These are phyloP conservation scores for Drosophila teissieri DNA, from an alignment of 1,140 invertebrate species.

Conservation along the genomic window DNA sequence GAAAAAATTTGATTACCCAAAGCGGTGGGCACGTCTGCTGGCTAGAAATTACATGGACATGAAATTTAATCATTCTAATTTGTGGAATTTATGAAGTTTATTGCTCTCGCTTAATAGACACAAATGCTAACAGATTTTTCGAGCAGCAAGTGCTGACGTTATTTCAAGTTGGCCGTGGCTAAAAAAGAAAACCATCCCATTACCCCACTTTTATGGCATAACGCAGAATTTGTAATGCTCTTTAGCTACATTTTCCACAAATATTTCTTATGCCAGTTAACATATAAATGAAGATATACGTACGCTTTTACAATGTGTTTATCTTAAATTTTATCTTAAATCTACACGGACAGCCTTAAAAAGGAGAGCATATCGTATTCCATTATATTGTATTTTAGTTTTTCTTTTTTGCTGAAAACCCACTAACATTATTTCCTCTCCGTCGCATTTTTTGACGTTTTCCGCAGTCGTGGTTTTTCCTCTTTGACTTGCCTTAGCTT, in stretches of 20 bases:
- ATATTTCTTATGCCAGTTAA: not conserved
- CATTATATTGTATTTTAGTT: not conserved
- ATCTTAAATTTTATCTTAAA: not conserved
- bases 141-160: conserved; percentile 9
- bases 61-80: conserved; percentile 80
- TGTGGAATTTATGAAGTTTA: conserved; percentile 74
- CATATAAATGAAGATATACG: too few relatives aligned
- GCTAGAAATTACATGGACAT: conserved; percentile 56
- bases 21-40: conserved; percentile 19
- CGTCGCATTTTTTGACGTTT: conserved; percentile 58
- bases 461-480: conserved; percentile 52
- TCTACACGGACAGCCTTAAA: not conserved
- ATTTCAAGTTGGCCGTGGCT: conserved; percentile 19
- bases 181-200: conserved; percentile 21
- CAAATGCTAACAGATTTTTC: conserved; percentile 57
- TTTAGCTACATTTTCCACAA: not conserved
- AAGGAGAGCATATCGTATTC: conserved; percentile 10
- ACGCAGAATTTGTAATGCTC: conserved; percentile 7
- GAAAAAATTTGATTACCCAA: conserved; percentile 54
- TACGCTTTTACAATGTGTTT: not conserved
- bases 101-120: conserved; percentile 68
- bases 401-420: not conserved
- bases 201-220: not conserved
- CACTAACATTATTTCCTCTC: conserved; percentile 42
- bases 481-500: conserved; percentile 15